phyloP scores from a whole-genome alignment of 2,888 invertebrate genomes.

The Gibbula magus region DNA sequence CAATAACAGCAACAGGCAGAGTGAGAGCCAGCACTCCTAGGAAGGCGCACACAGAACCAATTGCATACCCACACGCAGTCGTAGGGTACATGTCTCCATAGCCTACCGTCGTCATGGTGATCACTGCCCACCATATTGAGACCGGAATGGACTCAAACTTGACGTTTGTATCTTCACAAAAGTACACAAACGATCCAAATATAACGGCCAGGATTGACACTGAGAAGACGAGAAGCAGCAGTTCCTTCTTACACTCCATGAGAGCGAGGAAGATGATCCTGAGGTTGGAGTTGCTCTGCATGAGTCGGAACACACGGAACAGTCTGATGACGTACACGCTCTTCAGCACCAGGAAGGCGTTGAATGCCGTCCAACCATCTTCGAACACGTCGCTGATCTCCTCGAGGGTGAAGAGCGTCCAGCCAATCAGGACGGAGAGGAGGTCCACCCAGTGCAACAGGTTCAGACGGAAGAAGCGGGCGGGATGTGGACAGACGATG shows the following conservation, averaged over 20 bases:
- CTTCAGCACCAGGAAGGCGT: background rate
- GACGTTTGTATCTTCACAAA: background rate
- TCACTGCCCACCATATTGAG: conserved; percentile 24
- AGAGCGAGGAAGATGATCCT: conserved; percentile 9
- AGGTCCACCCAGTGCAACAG: conserved; percentile 13
- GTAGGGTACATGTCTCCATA: conserved; percentile 20
- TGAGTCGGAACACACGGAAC: conserved; percentile 21
- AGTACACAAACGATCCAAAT: conserved; percentile 2
- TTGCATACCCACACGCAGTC: background rate
- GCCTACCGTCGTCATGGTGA: conserved; percentile 24
- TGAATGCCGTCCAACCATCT: background rate
- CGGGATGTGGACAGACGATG: background rate
- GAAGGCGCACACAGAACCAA: conserved; percentile 2
- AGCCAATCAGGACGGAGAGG: conserved; percentile 16
- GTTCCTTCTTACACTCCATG: conserved; percentile 13
- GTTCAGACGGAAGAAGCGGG: background rate
- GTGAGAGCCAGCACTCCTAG: background rate
- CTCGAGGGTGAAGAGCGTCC: conserved; percentile 2
- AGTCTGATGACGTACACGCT: conserved; percentile 10
- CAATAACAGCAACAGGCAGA: conserved; percentile 16
- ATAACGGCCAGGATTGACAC: background rate
- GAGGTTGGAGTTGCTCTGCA: conserved; percentile 6
- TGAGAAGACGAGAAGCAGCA: conserved; percentile 3
- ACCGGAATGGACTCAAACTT: conserved; percentile 11
- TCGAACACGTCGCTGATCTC: background rate